phyloP scores from a whole-genome alignment of 2,797 vertebrate species.

The Xenops minutus region DNA sequence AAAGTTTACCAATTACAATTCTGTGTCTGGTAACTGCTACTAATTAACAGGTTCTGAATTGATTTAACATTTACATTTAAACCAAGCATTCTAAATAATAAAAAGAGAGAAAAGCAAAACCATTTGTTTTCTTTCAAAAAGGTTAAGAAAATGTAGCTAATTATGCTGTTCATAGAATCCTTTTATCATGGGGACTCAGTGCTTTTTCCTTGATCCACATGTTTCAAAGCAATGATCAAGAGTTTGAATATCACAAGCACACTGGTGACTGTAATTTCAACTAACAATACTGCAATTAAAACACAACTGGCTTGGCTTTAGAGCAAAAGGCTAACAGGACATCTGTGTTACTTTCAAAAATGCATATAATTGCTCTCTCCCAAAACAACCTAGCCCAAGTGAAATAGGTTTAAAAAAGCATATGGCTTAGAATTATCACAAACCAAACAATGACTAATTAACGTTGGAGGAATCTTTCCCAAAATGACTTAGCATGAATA shows the following conservation, averaged over 20 bases:
- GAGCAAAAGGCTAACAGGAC: conserved; percentile 42
- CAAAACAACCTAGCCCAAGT: not conserved
- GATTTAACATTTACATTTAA: conserved; percentile 40
- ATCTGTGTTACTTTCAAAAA: not conserved
- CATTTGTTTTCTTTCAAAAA: not conserved
- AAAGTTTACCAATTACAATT: conserved; percentile 17
- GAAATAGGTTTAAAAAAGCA: not conserved
- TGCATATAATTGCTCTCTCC: not conserved
- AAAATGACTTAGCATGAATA: not conserved
- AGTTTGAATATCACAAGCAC: conserved; percentile 63
- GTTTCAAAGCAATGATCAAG: conserved; percentile 70
- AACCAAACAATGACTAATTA: not conserved
- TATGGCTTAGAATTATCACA: not conserved
- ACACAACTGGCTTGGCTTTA: conserved; percentile 23
- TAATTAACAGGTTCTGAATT: conserved; percentile 47
- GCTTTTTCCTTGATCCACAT: conserved; percentile 59
- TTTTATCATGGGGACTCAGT: conserved; percentile 65
- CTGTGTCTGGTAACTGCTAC: not conserved
- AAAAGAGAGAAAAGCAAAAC: conserved; percentile 22
- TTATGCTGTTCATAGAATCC: conserved; percentile 54
- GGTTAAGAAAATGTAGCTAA: conserved; percentile 58
- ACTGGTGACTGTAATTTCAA: conserved; percentile 56
- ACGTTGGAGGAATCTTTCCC: not conserved
- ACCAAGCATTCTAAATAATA: conserved; percentile 43
- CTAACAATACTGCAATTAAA: conserved; percentile 61